Evolutionary conservation across 2,888 invertebrate genomes (phyloP).

Genomic region (Toxonevra muliebris): DNA sequence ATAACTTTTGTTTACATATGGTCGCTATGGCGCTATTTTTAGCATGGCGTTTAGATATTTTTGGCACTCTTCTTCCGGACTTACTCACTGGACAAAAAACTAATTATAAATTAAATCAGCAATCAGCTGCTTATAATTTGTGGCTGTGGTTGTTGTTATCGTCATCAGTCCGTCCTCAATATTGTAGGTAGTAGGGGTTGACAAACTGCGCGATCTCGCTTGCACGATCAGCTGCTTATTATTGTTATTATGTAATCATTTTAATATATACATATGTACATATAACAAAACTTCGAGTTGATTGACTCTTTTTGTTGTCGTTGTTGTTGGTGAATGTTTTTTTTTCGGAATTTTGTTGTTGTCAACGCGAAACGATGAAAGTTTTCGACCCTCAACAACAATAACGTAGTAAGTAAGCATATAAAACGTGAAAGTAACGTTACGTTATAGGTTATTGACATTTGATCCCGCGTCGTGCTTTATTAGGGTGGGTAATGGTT

Average conservation of each 20-base stretch:
- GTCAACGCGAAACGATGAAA: conserved; percentile 10
- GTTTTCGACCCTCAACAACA: conserved; percentile 8
- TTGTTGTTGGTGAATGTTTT: too few relatives aligned
- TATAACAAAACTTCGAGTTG: conserved; percentile 25
- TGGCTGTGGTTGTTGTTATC: conserved; percentile 23
- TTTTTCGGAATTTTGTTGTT: conserved; percentile 37
- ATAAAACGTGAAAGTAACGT: conserved; percentile 21
- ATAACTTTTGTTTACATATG: conserved; percentile 23
- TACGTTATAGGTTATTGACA: conserved; percentile 34
- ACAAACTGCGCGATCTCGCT: conserved; percentile 35
- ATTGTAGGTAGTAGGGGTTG: conserved; percentile 33
- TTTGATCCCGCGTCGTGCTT: conserved; percentile 17
- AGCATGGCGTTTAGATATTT: conserved; percentile 48
- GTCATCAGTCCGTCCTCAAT: not conserved
- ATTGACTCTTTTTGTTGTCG: conserved; percentile 37
- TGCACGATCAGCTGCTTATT: conserved; percentile 35
- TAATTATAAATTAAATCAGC: not conserved
- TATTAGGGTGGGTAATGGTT: conserved; percentile 31
- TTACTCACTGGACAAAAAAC: not conserved
- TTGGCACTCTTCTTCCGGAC: conserved; percentile 51
- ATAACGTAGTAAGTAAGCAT: not conserved
- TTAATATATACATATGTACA: not conserved
- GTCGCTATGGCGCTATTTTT: conserved; percentile 37
- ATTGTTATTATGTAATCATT: conserved; percentile 6
- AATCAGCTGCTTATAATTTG: not conserved